phyloP scores from a whole-genome alignment of 92 coral and sea anemone species.

The Pocillopora meandrina region DNA sequence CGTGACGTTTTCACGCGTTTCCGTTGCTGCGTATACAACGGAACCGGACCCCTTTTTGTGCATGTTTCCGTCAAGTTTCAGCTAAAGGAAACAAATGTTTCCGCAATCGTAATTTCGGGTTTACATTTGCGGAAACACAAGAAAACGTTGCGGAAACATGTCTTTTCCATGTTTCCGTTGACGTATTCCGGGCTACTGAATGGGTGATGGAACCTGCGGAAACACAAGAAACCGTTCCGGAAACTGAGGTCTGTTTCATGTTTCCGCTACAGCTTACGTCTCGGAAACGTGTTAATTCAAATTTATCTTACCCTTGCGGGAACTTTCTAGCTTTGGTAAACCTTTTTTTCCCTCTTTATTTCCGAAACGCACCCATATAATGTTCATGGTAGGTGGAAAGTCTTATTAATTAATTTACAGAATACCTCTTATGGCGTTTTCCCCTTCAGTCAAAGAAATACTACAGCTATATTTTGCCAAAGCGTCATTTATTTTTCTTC shows the following conservation, averaged over 20 bases:
- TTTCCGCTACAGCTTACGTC: no score
- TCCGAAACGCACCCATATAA: not conserved
- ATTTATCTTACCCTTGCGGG: not conserved
- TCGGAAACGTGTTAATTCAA: not conserved
- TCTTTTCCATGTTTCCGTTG: not conserved
- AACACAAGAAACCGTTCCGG: not conserved
- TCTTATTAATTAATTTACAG: no score
- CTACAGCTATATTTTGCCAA: no score
- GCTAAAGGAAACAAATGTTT: slow-evolving; percentile 5
- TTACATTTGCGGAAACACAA: not conserved
- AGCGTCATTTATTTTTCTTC: no score
- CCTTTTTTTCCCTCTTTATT: not conserved
- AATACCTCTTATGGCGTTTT: no score
- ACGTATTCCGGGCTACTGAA: not conserved
- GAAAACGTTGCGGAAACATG: not conserved
- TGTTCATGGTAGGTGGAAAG: no score
- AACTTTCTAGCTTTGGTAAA: not conserved
- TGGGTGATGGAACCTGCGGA: not conserved
- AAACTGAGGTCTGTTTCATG: not conserved
- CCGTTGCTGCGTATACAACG: no score
- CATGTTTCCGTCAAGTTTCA: slow-evolving; percentile 20
- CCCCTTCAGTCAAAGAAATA: no score
- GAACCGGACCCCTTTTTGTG: no score
- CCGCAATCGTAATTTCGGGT: not conserved
- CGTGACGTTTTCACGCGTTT: no score